phyloP scores from a whole-genome alignment of 2,888 invertebrate genomes.

The Elgonia sp. region DNA sequence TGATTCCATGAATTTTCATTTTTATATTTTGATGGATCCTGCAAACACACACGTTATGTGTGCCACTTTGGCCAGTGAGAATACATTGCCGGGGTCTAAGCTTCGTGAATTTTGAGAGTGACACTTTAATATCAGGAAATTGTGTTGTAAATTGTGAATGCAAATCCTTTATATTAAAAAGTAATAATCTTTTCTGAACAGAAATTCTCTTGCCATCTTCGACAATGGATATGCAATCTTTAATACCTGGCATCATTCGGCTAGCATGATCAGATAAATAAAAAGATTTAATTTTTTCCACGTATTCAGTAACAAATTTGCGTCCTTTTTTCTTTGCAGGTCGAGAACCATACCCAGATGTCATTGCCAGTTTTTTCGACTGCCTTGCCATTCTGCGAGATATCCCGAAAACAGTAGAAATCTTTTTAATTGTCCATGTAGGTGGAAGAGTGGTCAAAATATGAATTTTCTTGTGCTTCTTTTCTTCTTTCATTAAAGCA shows the following conservation, averaged over 20 bases:
- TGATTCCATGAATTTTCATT: constrained; percentile 29
- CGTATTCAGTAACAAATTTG: constrained; percentile 1
- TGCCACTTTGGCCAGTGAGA: constrained; percentile 6
- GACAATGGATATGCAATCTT: constrained; percentile 38
- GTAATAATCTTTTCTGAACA: constrained; percentile 39
- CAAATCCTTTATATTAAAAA: constrained; percentile 29
- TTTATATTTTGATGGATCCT: constrained; percentile 43
- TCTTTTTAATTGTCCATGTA: constrained; percentile 28
- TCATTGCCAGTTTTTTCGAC: constrained; percentile 31
- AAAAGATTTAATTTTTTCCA: constrained; percentile 18
- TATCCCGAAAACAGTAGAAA: neutral
- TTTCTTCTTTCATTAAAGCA: neutral
- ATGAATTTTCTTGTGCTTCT: neutral
- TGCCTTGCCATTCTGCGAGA: constrained; percentile 19
- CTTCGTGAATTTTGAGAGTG: constrained; percentile 42
- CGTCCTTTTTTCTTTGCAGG: constrained; percentile 31
- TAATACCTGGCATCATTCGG: constrained; percentile 26
- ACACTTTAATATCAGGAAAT: constrained; percentile 8
- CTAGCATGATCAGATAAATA: constrained; percentile 40
- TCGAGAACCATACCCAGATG: constrained; percentile 17
- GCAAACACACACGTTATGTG: constrained; percentile 24
- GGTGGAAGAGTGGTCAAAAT: constrained; percentile 29
- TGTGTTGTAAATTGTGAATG: neutral
- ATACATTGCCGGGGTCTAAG: constrained; percentile 29
- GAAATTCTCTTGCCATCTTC: constrained; percentile 21